Conservation (phyloP, 2,888 invertebrate genomes). For the Philopedon plagiatum region DNA sequence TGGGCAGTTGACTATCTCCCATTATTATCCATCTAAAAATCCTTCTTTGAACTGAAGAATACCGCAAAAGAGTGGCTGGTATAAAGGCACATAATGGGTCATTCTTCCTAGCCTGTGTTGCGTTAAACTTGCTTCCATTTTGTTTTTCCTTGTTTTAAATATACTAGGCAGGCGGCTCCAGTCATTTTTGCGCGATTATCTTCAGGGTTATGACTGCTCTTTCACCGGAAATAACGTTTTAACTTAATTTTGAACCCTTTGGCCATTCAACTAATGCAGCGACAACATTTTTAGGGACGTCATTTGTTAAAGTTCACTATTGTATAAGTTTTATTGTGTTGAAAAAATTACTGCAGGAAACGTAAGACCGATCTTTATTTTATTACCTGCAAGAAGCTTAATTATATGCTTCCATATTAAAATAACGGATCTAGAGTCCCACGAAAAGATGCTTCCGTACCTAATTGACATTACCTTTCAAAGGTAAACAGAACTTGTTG, state of each 20-base stretch:
- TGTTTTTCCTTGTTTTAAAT: conserved; percentile 25
- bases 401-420: no score
- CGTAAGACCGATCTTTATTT: not conserved
- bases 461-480: no score
- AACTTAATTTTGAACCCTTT: conserved; percentile 32
- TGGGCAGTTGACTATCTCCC: conserved; percentile 19
- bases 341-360: no score
- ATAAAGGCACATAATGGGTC: conserved; percentile 30
- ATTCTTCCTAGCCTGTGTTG: conserved; percentile 31
- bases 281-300: not conserved
- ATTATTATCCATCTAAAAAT: conserved; percentile 17
- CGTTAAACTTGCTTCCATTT: conserved; percentile 25
- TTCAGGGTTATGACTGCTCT: conserved; percentile 22
- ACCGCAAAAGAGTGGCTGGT: conserved; percentile 35
- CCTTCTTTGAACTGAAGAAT: conserved; percentile 19
- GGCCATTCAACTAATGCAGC: conserved; percentile 8
- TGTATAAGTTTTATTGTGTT: no score
- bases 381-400: no score
- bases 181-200: conserved; percentile 24
- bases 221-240: conserved; percentile 34
- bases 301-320: not conserved
- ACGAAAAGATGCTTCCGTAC: no score
- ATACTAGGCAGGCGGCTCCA: conserved; percentile 5
- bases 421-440: no score
- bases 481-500: no score